A percentile compares a stretch with the other conserved stretches of the same genome.
phyloP scores from a whole-genome alignment of 2,113 vertebrate species.

The Echinops telfairi region DNA sequence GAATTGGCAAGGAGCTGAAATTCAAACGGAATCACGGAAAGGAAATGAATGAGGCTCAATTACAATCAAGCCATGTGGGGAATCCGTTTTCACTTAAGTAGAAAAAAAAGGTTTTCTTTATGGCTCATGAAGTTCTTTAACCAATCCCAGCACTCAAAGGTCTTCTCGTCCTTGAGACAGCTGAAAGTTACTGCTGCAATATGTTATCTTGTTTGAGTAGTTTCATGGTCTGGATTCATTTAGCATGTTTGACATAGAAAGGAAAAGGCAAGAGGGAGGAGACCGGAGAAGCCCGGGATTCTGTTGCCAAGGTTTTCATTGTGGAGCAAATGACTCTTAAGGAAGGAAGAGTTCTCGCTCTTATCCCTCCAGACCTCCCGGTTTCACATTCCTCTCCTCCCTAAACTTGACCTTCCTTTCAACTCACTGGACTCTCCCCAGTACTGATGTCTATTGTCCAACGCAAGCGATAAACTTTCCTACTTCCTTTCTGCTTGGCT shows the following conservation, averaged over 20 bases:
- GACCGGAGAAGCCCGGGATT: background rate
- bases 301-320: conserved; percentile 53
- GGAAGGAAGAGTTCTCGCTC: conserved; percentile 52
- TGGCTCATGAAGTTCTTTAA: background rate
- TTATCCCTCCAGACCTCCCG: conserved; percentile 11
- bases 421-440: conserved; percentile 57
- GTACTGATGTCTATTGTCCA: conserved; percentile 46
- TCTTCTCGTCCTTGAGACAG: conserved; percentile 20
- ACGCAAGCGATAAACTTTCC: conserved; percentile 35
- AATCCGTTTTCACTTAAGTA: conserved; percentile 12
- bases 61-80: background rate
- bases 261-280: conserved; percentile 22
- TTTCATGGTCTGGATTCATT: conserved; percentile 39
- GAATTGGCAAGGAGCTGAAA: conserved; percentile 25
- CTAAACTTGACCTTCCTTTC: conserved; percentile 63
- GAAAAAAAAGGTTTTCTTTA: background rate
- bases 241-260: background rate
- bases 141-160: background rate
- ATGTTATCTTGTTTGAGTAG: conserved; percentile 45
- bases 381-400: conserved; percentile 53
- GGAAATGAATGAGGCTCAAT: conserved; percentile 1
- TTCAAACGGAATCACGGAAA: background rate
- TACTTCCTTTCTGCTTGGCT: conserved; percentile 58
- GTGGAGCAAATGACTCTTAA: conserved; percentile 44
- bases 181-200: background rate